Evolutionary conservation across 2,113 vertebrate genomes (phyloP).

Genomic region (Emydocephalus ijimae): DNA sequence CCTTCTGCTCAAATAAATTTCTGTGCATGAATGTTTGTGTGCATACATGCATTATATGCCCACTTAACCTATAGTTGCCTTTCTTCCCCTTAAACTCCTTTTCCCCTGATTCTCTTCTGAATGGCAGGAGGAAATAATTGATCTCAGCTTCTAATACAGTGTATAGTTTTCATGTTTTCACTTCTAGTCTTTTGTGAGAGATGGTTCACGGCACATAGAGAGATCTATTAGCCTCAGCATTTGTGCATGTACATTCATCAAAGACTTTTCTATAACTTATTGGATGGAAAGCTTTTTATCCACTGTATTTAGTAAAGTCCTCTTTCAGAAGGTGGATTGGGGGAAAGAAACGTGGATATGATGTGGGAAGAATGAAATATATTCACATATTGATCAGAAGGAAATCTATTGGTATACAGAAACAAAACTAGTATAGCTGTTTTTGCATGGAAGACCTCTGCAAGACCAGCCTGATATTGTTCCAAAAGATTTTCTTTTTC

Average conservation of each 20-base stretch:
- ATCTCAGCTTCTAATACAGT: neutral
- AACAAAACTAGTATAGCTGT: neutral
- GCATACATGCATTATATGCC: neutral
- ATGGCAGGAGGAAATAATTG: conserved; percentile 6
- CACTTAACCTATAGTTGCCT: neutral
- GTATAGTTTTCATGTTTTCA: neutral
- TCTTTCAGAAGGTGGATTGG: neutral
- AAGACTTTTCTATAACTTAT: conserved; percentile 18
- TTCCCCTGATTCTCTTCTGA: neutral
- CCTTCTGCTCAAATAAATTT: neutral
- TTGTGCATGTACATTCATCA: conserved; percentile 4
- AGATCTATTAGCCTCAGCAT: conserved; percentile 7
- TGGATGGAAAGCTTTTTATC: neutral
- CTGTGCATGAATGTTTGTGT: neutral
- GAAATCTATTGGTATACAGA: conserved; percentile 26
- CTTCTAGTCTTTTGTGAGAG: neutral
- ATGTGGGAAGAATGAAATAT: neutral
- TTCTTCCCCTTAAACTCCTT: neutral
- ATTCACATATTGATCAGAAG: conserved; percentile 9
- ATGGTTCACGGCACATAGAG: neutral
- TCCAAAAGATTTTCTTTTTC: conserved; percentile 15
- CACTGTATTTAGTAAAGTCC: neutral
- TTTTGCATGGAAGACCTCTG: conserved; percentile 10
- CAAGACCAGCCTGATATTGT: conserved; percentile 35
- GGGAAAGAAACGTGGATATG: too few relatives aligned